Percentiles rank a stretch among this genome's conserved stretches.
Conservation (phyloP, 2,113 vertebrate genomes). For the Burhinus bistriatus region DNA sequence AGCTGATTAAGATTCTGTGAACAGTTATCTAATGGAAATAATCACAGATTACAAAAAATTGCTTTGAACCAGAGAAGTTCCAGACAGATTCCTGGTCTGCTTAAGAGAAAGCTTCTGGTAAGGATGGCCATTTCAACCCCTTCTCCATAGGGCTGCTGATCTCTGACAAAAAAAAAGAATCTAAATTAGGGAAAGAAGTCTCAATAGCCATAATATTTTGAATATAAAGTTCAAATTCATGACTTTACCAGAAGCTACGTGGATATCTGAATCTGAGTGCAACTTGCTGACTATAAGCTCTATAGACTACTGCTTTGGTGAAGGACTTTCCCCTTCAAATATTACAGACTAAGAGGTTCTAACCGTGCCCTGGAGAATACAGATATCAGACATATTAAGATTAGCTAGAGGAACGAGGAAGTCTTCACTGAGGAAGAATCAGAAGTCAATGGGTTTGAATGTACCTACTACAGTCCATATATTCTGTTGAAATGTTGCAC, state of each 20-base stretch:
- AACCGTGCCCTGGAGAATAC: background rate
- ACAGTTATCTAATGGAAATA: background rate
- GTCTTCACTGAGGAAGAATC: background rate
- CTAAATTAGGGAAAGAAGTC: background rate
- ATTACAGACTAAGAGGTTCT: background rate
- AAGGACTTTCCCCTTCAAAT: background rate
- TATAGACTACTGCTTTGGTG: background rate
- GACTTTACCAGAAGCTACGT: background rate
- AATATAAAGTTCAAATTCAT: background rate
- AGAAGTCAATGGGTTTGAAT: background rate
- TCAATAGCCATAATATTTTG: background rate
- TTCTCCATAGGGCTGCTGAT: background rate
- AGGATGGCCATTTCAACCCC: background rate
- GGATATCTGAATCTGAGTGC: background rate
- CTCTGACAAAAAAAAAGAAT: background rate
- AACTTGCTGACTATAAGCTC: background rate
- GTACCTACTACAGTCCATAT: background rate
- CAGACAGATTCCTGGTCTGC: background rate
- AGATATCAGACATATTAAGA: background rate
- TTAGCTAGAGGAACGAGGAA: background rate
- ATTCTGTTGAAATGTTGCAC: background rate
- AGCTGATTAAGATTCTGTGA: background rate
- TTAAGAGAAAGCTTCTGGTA: background rate
- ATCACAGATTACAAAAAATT: background rate
- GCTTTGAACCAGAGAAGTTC: background rate